Percentiles rank a stretch among this genome's conserved stretches.
These are phyloP conservation scores for Gerosis bhagava DNA, from an alignment of 2,888 invertebrate genomes.

Conservation along the genomic window DNA sequence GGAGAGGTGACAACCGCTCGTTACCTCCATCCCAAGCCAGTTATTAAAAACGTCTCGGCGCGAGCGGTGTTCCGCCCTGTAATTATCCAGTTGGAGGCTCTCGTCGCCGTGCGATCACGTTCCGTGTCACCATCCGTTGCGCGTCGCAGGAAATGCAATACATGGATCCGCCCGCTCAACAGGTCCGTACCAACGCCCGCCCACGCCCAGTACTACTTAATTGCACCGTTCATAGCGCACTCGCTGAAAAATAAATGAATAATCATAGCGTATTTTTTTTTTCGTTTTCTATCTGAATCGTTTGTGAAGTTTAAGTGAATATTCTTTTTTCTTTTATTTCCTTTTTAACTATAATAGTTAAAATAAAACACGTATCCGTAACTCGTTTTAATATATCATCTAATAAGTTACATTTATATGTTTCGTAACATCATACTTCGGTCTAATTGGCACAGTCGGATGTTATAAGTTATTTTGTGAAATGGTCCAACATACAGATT, in stretches of 20 bases:
- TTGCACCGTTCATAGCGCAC: constrained; percentile 18
- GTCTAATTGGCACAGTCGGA: constrained; percentile 45
- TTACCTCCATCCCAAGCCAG: constrained; percentile 81
- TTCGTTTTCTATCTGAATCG: too few species aligned
- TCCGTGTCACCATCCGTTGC: constrained; percentile 72
- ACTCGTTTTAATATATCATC: too few species aligned
- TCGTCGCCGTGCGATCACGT: too few species aligned
- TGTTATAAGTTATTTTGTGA: constrained; percentile 38
- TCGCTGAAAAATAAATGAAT: constrained; percentile 21
- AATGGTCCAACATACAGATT: constrained; percentile 12
- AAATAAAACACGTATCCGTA: too few species aligned
- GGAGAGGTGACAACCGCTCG: constrained; percentile 81
- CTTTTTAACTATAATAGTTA: too few species aligned
- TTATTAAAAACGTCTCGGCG: constrained; percentile 84
- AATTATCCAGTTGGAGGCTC: constrained; percentile 78
- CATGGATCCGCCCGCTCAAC: constrained; percentile 78
- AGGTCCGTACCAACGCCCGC: constrained; percentile 77
- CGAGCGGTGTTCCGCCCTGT: constrained; percentile 81
- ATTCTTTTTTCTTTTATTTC: too few species aligned
- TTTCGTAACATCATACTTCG: constrained; percentile 46
- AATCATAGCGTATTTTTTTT: not conserved
- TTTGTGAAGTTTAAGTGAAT: too few species aligned
- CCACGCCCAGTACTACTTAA: constrained; percentile 47
- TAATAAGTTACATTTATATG: constrained; percentile 40
- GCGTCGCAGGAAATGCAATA: constrained; percentile 76